Evolutionary conservation across 2,113 vertebrate genomes (phyloP).

Genomic region (Irena cyanogastra): DNA sequence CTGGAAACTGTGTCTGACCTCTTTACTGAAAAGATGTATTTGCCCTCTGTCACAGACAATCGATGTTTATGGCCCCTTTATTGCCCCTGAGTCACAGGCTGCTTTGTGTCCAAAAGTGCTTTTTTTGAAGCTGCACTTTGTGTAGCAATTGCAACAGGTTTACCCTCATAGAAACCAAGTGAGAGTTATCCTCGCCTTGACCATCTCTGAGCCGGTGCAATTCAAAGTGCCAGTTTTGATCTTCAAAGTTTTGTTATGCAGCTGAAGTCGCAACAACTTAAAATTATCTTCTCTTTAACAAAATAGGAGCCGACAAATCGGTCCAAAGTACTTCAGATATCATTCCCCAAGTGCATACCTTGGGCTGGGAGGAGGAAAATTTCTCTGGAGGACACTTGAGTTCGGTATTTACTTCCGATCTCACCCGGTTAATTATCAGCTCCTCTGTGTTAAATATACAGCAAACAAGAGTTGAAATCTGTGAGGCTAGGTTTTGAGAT

Average conservation of each 20-base stretch:
- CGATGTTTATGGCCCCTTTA: slow-evolving; percentile 23
- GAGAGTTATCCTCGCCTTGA: background rate
- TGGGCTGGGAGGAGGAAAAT: background rate
- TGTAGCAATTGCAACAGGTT: background rate
- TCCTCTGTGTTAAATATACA: background rate
- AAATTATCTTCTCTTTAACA: background rate
- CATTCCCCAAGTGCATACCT: background rate
- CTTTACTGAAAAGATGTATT: slow-evolving; percentile 4
- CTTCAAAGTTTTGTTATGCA: background rate
- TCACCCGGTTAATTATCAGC: background rate
- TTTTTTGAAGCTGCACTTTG: background rate
- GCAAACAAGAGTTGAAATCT: background rate
- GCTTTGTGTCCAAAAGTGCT: slow-evolving; percentile 22
- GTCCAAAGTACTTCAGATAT: background rate
- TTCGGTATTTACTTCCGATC: background rate
- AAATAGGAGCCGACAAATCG: background rate
- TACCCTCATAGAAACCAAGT: background rate
- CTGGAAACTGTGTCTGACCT: background rate
- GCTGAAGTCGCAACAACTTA: background rate
- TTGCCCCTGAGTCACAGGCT: background rate
- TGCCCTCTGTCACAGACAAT: slow-evolving; percentile 18
- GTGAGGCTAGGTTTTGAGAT: background rate
- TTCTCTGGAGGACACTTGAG: slow-evolving; percentile 1
- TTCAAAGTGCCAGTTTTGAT: background rate
- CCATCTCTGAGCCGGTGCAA: background rate